Percentiles rank a stretch among this genome's conserved stretches.
Evolutionary conservation across 2,797 vertebrate genomes (phyloP).

Genomic region (Hozukius guyotensis): DNA sequence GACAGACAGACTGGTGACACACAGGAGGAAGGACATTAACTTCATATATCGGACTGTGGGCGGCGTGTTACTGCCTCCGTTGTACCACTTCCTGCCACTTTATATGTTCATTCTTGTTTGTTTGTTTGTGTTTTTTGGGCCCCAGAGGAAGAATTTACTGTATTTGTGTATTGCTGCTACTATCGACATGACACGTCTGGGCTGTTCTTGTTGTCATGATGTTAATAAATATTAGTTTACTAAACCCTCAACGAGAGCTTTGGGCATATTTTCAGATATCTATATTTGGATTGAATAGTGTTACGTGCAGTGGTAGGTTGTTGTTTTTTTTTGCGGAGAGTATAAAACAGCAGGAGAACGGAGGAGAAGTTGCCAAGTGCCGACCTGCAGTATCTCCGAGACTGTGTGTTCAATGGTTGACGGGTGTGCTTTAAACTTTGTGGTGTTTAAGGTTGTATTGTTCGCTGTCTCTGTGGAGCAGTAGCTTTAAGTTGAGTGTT

Average conservation of each 20-base stretch:
- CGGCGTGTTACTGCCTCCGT: constrained; percentile 19
- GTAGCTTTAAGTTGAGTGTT: no score
- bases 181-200: constrained; percentile 61
- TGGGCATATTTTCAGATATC: background rate
- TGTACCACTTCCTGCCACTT: constrained; percentile 33
- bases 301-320: no score
- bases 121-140: constrained; percentile 1
- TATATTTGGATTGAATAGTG: no score
- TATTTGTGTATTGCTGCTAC: constrained; percentile 72
- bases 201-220: constrained; percentile 59
- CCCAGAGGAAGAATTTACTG: constrained; percentile 48
- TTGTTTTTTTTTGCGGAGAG: no score
- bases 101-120: constrained; percentile 12
- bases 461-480: no score
- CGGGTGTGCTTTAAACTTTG: no score
- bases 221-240: constrained; percentile 77
- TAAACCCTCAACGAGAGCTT: constrained; percentile 18
- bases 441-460: no score
- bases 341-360: no score
- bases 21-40: constrained; percentile 2
- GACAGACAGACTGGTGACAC: background rate
- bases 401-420: no score
- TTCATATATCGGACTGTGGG: background rate
- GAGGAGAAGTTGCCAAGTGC: no score
- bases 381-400: no score